Percentiles rank a stretch among this genome's conserved stretches.
Evolutionary conservation across 1,140 invertebrate species (phyloP).

Genomic region (Solenopsis fugax): DNA sequence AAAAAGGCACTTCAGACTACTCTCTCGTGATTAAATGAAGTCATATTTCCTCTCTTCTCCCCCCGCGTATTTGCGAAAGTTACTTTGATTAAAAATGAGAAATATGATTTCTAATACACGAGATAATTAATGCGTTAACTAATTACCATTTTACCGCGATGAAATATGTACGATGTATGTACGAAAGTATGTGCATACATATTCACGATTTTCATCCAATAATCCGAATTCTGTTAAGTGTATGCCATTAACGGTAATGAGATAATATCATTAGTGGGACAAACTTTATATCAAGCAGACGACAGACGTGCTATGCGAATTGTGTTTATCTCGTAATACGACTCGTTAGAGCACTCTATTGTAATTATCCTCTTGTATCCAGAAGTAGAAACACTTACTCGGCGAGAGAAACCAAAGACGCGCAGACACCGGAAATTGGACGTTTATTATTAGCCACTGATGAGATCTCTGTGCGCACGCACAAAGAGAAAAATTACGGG

Average conservation of each 20-base stretch:
- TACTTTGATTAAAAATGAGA: constrained; percentile 22
- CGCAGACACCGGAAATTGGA: constrained; percentile 33
- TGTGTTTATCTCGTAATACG: constrained; percentile 45
- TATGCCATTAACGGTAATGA: constrained; percentile 39
- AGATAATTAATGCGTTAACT: constrained; percentile 28
- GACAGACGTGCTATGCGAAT: neutral
- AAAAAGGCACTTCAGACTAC: neutral
- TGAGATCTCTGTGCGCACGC: neutral
- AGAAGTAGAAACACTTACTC: constrained; percentile 34
- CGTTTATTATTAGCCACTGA: constrained; percentile 35
- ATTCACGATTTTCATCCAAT: constrained; percentile 36
- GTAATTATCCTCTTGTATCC: constrained; percentile 55
- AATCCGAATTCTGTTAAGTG: constrained; percentile 31
- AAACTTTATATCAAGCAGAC: constrained; percentile 32
- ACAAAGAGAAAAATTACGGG: neutral
- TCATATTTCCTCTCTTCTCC: neutral
- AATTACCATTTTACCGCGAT: neutral
- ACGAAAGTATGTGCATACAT: neutral
- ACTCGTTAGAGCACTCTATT: constrained; percentile 48
- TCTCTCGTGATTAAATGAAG: neutral
- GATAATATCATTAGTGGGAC: constrained; percentile 52
- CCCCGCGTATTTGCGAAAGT: neutral
- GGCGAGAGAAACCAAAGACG: constrained; percentile 13
- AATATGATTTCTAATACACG: neutral
- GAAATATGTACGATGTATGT: neutral